Evolutionary conservation across 23 tunicate genomes (phyloP).

Genomic region (Halocynthia aurantium): DNA sequence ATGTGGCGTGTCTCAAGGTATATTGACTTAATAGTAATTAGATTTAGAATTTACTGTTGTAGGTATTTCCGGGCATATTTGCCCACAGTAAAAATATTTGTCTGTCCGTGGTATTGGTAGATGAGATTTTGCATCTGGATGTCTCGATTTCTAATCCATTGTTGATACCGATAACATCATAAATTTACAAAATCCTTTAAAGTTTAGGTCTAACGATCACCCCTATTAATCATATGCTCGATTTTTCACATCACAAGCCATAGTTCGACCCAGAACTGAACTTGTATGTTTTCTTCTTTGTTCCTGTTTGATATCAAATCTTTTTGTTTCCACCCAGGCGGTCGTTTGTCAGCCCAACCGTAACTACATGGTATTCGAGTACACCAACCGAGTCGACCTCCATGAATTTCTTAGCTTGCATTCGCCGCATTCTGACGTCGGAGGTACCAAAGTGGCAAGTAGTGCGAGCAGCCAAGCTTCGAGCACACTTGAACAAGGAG

Average conservation of each 20-base stretch:
- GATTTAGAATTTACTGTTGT: no score
- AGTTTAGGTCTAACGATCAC: neutral
- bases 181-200: neutral
- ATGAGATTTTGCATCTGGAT: no score
- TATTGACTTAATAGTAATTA: neutral
- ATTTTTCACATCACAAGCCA: neutral
- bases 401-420: conserved; percentile 46
- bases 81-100: no score
- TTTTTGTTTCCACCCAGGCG: conserved; percentile 24
- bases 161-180: neutral
- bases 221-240: neutral
- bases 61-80: no score
- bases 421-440: conserved; percentile 59
- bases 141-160: no score
- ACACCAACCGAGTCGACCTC: conserved; percentile 39
- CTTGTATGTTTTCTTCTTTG: neutral
- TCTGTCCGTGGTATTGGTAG: no score
- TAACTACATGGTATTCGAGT: conserved; percentile 53
- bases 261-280: neutral
- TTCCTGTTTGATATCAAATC: neutral
- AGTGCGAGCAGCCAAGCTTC: conserved; percentile 29
- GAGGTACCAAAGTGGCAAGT: conserved; percentile 9
- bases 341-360: conserved; percentile 34
- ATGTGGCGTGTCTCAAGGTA: conserved; percentile 83
- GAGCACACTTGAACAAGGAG: conserved; percentile 3